Percentiles rank a stretch among this genome's conserved stretches.
These are phyloP conservation scores for Cyanoramphus novaezelandiae DNA, from an alignment of 2,113 vertebrate species.

Conservation along the genomic window DNA sequence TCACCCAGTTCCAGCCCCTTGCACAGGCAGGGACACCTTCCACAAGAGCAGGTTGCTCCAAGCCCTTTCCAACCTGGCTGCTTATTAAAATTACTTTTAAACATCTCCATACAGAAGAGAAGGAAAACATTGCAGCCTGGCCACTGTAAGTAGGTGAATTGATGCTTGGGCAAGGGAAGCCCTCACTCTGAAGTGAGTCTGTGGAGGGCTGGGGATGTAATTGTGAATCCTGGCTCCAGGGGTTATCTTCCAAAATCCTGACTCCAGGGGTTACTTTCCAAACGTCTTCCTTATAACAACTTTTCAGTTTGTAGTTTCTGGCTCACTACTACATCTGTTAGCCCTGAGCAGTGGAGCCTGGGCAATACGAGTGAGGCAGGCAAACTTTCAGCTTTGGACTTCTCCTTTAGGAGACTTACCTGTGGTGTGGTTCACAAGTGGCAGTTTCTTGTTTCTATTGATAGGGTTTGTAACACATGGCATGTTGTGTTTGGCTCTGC, in stretches of 20 bases:
- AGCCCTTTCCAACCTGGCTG: neutral
- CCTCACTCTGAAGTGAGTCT: neutral
- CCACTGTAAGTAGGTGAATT: neutral
- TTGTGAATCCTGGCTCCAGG: neutral
- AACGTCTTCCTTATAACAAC: neutral
- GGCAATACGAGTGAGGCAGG: neutral
- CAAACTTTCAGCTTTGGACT: neutral
- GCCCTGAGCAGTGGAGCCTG: neutral
- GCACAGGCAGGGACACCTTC: neutral
- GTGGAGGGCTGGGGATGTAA: neutral
- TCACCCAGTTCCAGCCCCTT: neutral
- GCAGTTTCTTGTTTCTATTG: neutral
- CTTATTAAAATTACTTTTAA: slow-evolving; percentile 36
- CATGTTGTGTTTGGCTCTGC: neutral
- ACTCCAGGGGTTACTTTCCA: neutral
- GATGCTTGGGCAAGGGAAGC: neutral
- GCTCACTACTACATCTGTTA: neutral
- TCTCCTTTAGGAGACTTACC: neutral
- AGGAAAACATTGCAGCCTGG: neutral
- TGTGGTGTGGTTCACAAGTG: neutral
- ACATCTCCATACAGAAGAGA: neutral
- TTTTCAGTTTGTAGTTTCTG: neutral
- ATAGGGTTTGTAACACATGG: neutral
- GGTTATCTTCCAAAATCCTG: neutral
- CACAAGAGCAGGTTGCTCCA: neutral